A percentile compares a stretch with the other conserved stretches of the same genome.
phyloP scores from a whole-genome alignment of 2,888 invertebrate genomes.

The Acanthosoma haemorrhoidale region DNA sequence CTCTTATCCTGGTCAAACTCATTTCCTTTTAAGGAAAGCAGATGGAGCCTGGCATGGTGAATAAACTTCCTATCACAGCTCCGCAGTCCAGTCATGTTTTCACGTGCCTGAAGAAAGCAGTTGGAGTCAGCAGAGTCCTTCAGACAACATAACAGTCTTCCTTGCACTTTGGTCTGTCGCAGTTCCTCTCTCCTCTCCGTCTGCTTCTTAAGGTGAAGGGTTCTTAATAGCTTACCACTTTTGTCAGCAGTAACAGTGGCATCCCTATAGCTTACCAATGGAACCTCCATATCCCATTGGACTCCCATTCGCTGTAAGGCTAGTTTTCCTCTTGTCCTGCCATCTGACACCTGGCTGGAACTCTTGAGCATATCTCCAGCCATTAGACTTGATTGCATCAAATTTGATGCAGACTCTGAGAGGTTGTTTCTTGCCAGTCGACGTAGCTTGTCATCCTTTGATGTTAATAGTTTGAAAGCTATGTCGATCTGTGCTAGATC shows the following conservation, averaged over 20 bases:
- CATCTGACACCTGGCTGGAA: neutral
- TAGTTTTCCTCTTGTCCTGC: neutral
- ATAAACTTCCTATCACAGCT: conserved; percentile 43
- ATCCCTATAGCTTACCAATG: neutral
- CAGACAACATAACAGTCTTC: conserved; percentile 32
- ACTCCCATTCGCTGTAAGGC: too few species aligned
- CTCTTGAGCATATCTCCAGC: conserved; percentile 39
- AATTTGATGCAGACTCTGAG: too few species aligned
- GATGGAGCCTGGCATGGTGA: conserved; percentile 35
- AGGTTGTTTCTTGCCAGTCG: neutral
- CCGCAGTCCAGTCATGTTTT: conserved; percentile 33
- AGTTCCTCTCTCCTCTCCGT: conserved; percentile 1
- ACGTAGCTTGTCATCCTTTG: too few species aligned
- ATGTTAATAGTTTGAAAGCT: too few species aligned
- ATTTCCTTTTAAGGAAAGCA: conserved; percentile 30
- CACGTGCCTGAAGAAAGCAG: conserved; percentile 36
- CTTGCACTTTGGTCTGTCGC: conserved; percentile 25
- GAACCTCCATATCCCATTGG: neutral
- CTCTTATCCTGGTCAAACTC: too few species aligned
- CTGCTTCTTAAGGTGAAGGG: neutral
- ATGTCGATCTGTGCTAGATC: too few species aligned
- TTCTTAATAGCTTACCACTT: neutral
- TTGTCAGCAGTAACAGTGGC: neutral
- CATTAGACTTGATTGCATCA: neutral
- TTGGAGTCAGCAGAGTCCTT: conserved; percentile 20